phyloP scores from a whole-genome alignment of 1,140 invertebrate species.

The Hetaerina americana region DNA sequence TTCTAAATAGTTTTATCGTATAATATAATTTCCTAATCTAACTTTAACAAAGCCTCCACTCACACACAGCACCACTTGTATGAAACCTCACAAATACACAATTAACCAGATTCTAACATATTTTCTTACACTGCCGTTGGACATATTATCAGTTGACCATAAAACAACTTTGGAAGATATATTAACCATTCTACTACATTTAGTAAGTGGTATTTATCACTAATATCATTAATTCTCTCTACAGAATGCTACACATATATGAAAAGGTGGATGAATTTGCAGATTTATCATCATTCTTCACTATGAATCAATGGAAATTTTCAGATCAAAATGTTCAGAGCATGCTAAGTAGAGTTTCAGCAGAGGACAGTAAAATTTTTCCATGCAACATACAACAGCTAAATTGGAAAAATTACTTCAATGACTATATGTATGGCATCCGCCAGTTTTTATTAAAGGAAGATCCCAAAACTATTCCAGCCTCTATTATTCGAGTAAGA shows the following conservation, averaged over 20 bases:
- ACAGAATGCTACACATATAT: conserved; percentile 7
- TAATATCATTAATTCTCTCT: background rate
- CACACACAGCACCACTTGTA: background rate
- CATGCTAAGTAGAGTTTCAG: conserved; percentile 10
- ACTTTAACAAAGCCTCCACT: background rate
- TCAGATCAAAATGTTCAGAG: background rate
- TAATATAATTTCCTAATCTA: too few relatives aligned
- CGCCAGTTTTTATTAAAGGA: background rate
- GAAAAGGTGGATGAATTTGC: conserved; percentile 6
- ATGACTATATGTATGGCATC: background rate
- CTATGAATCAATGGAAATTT: conserved; percentile 14
- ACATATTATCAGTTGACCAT: too few relatives aligned
- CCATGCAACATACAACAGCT: conserved; percentile 10
- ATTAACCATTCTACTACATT: background rate
- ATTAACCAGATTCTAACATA: too few relatives aligned
- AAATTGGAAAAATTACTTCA: conserved; percentile 8
- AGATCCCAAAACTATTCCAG: background rate
- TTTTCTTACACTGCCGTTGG: too few relatives aligned
- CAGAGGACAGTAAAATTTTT: conserved; percentile 15
- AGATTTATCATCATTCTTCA: conserved; percentile 12
- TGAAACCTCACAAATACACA: background rate
- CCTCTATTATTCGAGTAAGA: background rate
- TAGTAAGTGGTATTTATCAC: background rate
- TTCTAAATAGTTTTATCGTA: too few relatives aligned
- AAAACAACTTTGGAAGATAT: background rate